Conservation (phyloP, 2,113 vertebrate species). For the Cephalopterus ornatus region DNA sequence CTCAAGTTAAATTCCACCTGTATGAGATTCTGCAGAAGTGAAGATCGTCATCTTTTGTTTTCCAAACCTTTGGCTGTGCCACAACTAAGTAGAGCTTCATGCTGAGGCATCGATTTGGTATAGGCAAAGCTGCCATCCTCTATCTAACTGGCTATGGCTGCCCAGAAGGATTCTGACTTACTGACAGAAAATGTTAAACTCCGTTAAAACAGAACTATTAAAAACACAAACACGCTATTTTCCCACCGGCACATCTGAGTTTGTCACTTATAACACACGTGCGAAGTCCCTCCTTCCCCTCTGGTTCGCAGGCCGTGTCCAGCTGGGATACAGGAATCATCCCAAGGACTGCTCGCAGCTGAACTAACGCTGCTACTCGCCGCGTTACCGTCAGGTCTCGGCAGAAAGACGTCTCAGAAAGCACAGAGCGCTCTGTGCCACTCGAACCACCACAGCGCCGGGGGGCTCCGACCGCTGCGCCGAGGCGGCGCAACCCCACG, state of each 20-base stretch:
- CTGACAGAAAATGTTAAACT: background rate
- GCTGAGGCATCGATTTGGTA: background rate
- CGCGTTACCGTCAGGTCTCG: accelerated
- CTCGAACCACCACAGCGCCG: accelerated
- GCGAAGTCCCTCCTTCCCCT: accelerated
- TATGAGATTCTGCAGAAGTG: background rate
- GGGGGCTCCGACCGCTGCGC: background rate
- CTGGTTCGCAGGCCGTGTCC: accelerated
- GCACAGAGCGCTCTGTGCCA: accelerated
- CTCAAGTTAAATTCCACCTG: background rate
- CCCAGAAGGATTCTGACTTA: background rate
- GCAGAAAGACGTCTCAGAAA: accelerated
- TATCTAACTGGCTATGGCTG: background rate
- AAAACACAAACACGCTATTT: too few relatives aligned
- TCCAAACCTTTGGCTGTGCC: background rate
- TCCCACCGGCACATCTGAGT: background rate
- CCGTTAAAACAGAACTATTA: background rate
- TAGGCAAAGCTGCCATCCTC: background rate
- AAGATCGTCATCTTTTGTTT: background rate
- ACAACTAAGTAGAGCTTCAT: background rate
- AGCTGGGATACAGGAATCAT: accelerated
- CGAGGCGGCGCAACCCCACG: too few relatives aligned
- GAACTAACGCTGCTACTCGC: accelerated
- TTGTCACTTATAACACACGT: accelerated
- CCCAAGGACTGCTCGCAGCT: accelerated